Percentiles rank a stretch among this genome's conserved stretches.
phyloP scores from a whole-genome alignment of 2,113 vertebrate genomes.

The Amazona vittata region DNA sequence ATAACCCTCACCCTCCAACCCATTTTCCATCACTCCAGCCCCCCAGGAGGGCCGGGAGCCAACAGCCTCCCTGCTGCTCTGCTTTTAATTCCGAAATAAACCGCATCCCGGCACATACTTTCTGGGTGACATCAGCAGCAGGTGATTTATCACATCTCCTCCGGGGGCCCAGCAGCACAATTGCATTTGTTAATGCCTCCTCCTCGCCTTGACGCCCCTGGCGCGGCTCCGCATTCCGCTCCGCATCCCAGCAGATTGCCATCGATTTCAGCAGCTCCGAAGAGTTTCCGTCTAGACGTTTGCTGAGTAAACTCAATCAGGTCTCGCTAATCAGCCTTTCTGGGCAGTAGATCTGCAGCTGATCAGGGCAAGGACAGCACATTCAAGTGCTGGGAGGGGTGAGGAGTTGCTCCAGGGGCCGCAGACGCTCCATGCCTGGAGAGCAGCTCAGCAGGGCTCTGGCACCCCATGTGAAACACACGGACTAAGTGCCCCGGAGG shows the following conservation, averaged over 20 bases:
- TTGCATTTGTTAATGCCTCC: neutral
- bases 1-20: neutral
- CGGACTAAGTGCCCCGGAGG: neutral
- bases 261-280: constrained; percentile 39
- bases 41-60: neutral
- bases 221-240: neutral
- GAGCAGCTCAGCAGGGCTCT: neutral
- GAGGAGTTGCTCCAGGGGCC: neutral
- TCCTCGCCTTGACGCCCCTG: neutral
- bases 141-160: constrained; percentile 20
- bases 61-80: neutral
- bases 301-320: constrained; percentile 28
- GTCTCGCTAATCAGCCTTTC: neutral
- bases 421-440: neutral
- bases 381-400: rapidly evolving
- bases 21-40: neutral
- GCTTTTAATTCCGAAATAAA: constrained; percentile 10
- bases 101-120: neutral
- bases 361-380: neutral
- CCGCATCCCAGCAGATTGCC: neutral
- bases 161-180: neutral
- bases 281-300: neutral
- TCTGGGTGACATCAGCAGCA: neutral
- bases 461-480: rapidly evolving
- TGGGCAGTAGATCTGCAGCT: neutral